Conservation (phyloP, 2,888 invertebrate genomes). For the Drepanosiphum platanoidis region DNA sequence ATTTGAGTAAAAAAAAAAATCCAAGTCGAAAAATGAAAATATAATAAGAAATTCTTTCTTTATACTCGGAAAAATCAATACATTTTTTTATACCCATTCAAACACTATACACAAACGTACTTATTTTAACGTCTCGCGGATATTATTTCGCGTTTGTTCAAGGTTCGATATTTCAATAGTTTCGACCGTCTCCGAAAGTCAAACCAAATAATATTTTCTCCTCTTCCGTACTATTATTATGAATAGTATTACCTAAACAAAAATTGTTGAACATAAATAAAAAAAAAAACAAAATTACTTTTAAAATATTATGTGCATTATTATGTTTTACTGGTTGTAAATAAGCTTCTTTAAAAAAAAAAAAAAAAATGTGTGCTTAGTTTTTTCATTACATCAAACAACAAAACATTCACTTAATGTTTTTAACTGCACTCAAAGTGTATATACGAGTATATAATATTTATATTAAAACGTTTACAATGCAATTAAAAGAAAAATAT, state of each 20-base stretch:
- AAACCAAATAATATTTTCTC: not conserved
- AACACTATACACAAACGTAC: not conserved
- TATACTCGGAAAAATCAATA: not conserved
- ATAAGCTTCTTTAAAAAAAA: not conserved
- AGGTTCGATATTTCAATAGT: not conserved
- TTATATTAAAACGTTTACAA: too few relatives aligned
- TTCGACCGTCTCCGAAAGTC: not conserved
- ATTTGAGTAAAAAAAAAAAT: too few relatives aligned
- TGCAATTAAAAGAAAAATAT: too few relatives aligned
- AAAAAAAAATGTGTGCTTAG: not conserved
- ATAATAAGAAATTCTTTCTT: not conserved
- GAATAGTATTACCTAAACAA: too few relatives aligned
- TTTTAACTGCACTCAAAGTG: not conserved
- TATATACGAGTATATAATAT: too few relatives aligned
- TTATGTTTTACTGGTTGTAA: not conserved
- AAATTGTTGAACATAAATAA: too few relatives aligned
- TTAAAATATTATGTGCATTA: not conserved
- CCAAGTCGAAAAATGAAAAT: too few relatives aligned
- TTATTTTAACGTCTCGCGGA: not conserved
- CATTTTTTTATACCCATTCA: not conserved
- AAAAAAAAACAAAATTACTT: too few relatives aligned
- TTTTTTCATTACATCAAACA: not conserved
- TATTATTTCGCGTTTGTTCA: not conserved
- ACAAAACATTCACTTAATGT: not conserved
- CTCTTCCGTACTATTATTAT: not conserved